Percentiles rank a stretch among this genome's conserved stretches.
Evolutionary conservation across 2,797 vertebrate species (phyloP).

Genomic region (Sebastes matsubarae): DNA sequence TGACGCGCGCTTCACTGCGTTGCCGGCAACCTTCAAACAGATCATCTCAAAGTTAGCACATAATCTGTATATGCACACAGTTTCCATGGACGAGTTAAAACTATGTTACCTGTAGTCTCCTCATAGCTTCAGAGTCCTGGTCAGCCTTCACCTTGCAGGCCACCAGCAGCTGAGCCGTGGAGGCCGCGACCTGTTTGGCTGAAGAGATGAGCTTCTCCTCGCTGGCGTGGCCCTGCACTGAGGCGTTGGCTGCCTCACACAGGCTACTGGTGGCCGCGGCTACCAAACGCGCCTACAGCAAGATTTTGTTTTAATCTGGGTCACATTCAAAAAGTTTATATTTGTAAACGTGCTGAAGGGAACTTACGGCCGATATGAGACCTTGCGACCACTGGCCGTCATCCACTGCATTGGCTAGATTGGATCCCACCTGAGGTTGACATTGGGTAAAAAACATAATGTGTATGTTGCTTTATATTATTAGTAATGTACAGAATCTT

Average conservation of each 20-base stretch:
- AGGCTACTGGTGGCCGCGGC: constrained; percentile 97
- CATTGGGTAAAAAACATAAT: background rate
- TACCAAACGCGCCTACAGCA: constrained; percentile 92
- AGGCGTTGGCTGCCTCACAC: constrained; percentile 98
- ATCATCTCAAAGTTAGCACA: constrained; percentile 14
- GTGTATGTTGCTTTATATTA: background rate
- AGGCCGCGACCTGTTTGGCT: constrained; percentile 97
- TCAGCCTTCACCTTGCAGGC: constrained; percentile 98
- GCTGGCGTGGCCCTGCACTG: constrained; percentile 96
- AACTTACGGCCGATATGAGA: constrained; percentile 96
- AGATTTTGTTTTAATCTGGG: background rate
- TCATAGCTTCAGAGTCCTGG: constrained; percentile 97
- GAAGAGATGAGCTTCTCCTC: constrained; percentile 99
- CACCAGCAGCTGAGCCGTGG: constrained; percentile 96
- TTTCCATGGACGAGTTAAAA: accelerated
- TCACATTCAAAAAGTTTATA: background rate
- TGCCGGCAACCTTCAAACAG: constrained; percentile 89
- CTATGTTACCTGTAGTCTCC: constrained; percentile 90
- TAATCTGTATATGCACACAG: background rate
- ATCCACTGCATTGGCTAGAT: constrained; percentile 94
- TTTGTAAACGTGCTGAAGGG: background rate
- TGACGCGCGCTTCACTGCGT: constrained; percentile 97
- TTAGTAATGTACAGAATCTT: background rate
- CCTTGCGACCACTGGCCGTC: constrained; percentile 99
- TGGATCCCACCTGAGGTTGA: constrained; percentile 90